These are phyloP conservation scores for Zaprionus lineosus DNA, from an alignment of 2,888 invertebrate genomes.

Conservation along the genomic window DNA sequence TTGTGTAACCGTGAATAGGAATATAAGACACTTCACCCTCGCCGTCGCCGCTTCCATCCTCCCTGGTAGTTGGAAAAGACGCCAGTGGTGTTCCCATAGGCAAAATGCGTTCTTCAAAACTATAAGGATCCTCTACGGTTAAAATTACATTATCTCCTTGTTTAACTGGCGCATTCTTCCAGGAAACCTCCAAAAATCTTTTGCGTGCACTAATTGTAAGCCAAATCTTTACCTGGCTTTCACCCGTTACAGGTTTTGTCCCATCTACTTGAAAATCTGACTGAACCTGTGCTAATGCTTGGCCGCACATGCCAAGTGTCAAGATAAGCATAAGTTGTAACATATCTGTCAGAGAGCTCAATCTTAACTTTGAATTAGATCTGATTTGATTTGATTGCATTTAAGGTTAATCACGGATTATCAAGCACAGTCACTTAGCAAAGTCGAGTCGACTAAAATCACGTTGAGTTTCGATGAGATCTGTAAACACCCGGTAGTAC, in stretches of 20 bases:
- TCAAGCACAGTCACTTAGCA: constrained; percentile 18
- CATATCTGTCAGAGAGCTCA: constrained; percentile 9
- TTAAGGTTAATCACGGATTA: constrained; percentile 56
- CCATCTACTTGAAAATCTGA: not conserved
- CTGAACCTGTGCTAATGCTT: constrained; percentile 21
- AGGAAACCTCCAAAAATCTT: constrained; percentile 81
- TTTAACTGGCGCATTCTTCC: constrained; percentile 78
- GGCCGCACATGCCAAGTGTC: constrained; percentile 6
- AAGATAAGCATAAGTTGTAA: constrained; percentile 36
- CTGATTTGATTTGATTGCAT: constrained; percentile 59
- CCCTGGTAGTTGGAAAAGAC: constrained; percentile 33
- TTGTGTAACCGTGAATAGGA: constrained; percentile 54
- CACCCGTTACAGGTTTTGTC: not conserved
- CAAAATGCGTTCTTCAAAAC: constrained; percentile 67
- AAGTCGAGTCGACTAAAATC: not conserved
- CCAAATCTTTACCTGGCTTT: constrained; percentile 64
- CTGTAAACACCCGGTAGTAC: constrained; percentile 11
- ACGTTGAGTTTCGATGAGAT: constrained; percentile 28
- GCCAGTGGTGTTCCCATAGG: constrained; percentile 66
- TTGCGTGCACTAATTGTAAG: constrained; percentile 81
- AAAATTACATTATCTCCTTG: constrained; percentile 77
- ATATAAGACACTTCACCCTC: constrained; percentile 44
- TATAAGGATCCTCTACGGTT: constrained; percentile 76
- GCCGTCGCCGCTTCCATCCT: constrained; percentile 59
- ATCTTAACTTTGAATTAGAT: constrained; percentile 41